Evolutionary conservation across 37 sponge, comb jelly and placozoan species (phyloP).

Genomic region (Mnemiopsis leidyi): DNA sequence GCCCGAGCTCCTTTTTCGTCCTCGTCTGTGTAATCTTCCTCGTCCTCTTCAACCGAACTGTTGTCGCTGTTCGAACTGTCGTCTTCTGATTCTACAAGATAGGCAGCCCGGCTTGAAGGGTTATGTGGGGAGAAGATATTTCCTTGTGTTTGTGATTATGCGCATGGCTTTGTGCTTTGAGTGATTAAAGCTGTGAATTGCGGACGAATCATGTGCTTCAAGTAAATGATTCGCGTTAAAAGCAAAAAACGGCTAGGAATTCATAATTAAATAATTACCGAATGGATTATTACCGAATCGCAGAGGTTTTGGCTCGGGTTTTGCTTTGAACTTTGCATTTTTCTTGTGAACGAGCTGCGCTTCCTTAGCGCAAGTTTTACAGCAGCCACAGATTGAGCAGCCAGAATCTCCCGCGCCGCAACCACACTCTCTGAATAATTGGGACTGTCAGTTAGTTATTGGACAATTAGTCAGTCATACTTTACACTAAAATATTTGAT

Average conservation of each 20-base stretch:
- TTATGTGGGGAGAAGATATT: not conserved
- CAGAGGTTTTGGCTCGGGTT: slow-evolving; percentile 21
- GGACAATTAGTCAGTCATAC: not conserved
- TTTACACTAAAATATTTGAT: not conserved
- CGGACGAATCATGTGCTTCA: too few relatives aligned
- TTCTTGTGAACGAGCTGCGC: slow-evolving; percentile 39
- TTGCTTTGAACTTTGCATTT: slow-evolving; percentile 11
- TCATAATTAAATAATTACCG: too few relatives aligned
- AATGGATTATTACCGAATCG: slow-evolving; percentile 16
- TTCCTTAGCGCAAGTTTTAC: slow-evolving; percentile 83
- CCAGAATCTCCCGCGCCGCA: slow-evolving; percentile 94
- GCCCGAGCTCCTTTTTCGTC: slow-evolving; percentile 4
- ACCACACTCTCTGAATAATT: slow-evolving; percentile 80
- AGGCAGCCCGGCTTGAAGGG: not conserved
- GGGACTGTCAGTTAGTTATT: not conserved
- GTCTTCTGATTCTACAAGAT: not conserved
- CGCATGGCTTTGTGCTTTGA: too few relatives aligned
- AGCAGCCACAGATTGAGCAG: slow-evolving; percentile 86
- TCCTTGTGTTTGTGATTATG: not conserved
- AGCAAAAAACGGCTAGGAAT: too few relatives aligned
- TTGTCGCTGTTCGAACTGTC: slow-evolving; percentile 16
- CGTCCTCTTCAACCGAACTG: not conserved
- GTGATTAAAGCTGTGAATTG: too few relatives aligned
- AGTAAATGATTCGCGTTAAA: too few relatives aligned
- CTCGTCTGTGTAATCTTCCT: slow-evolving; percentile 22